Base-by-base conservation (phyloP, 2,797 vertebrate genomes). In the Anisognathus igniventris region DNA sequence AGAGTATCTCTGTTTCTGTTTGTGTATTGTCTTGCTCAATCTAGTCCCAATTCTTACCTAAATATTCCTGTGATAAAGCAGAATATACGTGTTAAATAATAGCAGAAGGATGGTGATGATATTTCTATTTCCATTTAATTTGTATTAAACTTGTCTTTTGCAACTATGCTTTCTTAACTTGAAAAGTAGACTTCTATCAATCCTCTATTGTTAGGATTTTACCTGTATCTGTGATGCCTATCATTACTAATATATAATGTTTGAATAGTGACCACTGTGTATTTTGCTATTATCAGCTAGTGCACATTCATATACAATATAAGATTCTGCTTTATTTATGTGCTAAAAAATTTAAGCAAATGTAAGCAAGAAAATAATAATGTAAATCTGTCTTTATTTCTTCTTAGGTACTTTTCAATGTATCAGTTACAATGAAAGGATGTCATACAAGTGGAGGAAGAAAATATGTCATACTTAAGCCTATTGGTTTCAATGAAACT, bases 401-500 rank as follows among this genome's bases (percentile, higher is more conserved):
- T 82, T 31, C 86, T n/a, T 93, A 99, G 99, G 99, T 99, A 67
- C 97, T 98, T 97, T 99, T 99, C 96, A 99, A 99, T 57, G 95
- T 99, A 94, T 99, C 99, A 4, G 70, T 99, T 75, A 98, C 98
- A 82, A 98, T 99, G 98, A 97, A 81, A 86, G 98, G 95, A 70
- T 99, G 99, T 86, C 97, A 98, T n/a, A 72, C 90, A 83, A 78
- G 84, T 14, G 96, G 97, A 87, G 98, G 98, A 94, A 98, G 98
- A 73, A 98, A 98, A 47, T 97, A 97, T 13, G 97, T 98, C 67
- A 44, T 95, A 45, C 97, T 99, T 86, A 99, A 97, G 76, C 98
- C 99, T 10, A 98, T 99, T 95, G 99, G 99, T 94, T 99, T 99
- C 98, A 99, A 99, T 90, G 99, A 99, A 98, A 98, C 99, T 39